Base-by-base conservation (phyloP, 1,140 invertebrate genomes). In the Scaptomyza montana region DNA sequence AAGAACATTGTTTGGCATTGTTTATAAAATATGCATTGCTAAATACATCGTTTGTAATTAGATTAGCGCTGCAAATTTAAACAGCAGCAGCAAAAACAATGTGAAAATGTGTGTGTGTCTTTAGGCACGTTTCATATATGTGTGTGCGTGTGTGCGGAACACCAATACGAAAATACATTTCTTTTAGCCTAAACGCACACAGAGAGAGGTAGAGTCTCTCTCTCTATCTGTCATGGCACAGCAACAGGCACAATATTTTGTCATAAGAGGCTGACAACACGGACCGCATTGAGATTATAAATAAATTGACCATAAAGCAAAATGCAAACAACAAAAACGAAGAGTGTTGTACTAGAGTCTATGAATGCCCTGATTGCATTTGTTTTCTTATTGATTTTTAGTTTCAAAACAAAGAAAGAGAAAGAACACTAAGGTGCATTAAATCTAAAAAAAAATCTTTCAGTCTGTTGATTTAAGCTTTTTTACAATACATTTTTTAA, bases 281-380 rank as follows among this genome's bases (percentile, higher is more conserved):
- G 51, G 30, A n/a, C 59, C 66, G 30, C 51, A 57, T 55, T 45
- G 56, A 62, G 81, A 82, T 86, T 86, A 86, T 73, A 86, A 86
- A 86, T 86, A 86, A 71, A 68, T 80, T 59, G 70, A 81, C 71
- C 57, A 54, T 41, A 55, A 63, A 61, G 50, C 13, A 51, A 57
- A 43, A 7, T 3, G 7, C 50, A 49, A 30, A 56, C 21, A 39
- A 41, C 36, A 65, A 46, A 25, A 64, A 30, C 25, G 16, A 1
- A 30, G 19, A 9, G 7, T 28, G 21, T 8, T 13, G 9, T 2
- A n/a, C n/a, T n/a, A 0, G 39, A 43, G 39, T 43, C n/a, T 43
- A 43, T 43, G 10, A 43, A n/a, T 12, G 39, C 39, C 3, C 12
- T 41, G 12, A 41, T 12, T 41, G 39, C 39, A 41, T n/a, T 43